These are phyloP conservation scores for Drosophila ezoana DNA, from an alignment of 2,888 invertebrate genomes.

Conservation along the genomic window DNA sequence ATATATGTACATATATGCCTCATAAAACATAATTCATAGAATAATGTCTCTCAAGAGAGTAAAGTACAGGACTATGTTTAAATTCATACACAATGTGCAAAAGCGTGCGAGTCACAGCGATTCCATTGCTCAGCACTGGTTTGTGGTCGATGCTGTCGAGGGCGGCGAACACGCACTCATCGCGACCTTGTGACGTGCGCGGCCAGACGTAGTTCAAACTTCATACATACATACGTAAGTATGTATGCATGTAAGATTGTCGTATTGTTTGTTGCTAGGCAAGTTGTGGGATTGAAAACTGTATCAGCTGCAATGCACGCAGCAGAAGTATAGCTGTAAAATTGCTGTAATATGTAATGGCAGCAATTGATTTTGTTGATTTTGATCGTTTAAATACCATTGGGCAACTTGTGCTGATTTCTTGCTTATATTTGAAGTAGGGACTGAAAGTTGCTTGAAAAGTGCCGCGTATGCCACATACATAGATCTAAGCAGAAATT, in stretches of 20 bases:
- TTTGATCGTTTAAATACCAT: not conserved
- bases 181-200: conserved; percentile 59
- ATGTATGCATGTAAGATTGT: not conserved
- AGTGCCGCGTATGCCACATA: conserved; percentile 4
- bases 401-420: conserved; percentile 10
- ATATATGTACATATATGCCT: not conserved
- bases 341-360: conserved; percentile 1
- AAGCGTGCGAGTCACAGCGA: conserved; percentile 1
- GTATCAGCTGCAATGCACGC: conserved; percentile 24
- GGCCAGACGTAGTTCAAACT: conserved; percentile 21
- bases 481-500: conserved; percentile 21
- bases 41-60: not conserved
- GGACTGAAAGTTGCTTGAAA: conserved; percentile 20
- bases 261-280: conserved; percentile 22
- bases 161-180: conserved; percentile 43
- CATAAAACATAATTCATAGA: not conserved
- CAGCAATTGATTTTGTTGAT: not conserved
- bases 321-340: not conserved
- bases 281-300: conserved; percentile 13
- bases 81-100: not conserved
- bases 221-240: not conserved
- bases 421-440: conserved; percentile 23
- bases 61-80: not conserved
- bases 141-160: conserved; percentile 20
- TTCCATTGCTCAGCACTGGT: conserved; percentile 17